These are phyloP conservation scores for Trichosurus vulpecula DNA, from an alignment of 2,797 vertebrate species.

Conservation along the genomic window DNA sequence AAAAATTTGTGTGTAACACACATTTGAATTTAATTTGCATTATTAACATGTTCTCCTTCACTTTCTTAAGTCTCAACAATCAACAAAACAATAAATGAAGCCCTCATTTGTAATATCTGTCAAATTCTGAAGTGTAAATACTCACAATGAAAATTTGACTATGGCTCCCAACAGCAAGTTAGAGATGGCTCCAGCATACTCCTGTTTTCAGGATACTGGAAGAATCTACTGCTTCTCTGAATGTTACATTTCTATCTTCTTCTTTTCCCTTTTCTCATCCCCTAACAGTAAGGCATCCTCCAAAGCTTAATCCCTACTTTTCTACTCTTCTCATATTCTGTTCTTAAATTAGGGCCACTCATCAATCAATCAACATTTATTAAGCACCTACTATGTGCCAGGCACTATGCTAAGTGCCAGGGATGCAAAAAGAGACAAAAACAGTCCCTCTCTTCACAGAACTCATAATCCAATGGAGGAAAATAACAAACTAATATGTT, in stretches of 20 bases:
- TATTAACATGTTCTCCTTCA: neutral
- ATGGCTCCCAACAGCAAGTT: neutral
- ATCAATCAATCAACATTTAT: neutral
- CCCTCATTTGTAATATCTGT: neutral
- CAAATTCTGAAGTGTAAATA: neutral
- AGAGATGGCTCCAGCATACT: neutral
- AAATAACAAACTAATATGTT: neutral
- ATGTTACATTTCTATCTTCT: neutral
- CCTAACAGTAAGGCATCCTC: neutral
- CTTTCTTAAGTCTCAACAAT: neutral
- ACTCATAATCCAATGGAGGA: neutral
- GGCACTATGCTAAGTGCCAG: neutral
- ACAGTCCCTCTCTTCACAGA: neutral
- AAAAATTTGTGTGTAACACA: neutral
- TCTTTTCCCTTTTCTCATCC: neutral
- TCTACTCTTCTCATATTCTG: neutral
- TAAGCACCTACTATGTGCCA: neutral
- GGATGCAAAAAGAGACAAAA: neutral
- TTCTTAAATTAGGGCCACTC: neutral
- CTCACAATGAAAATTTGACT: neutral
- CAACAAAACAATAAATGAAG: neutral
- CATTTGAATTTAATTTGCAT: neutral
- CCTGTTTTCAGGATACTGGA: neutral
- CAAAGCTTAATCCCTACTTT: neutral
- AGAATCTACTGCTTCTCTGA: neutral